Conservation (phyloP, 2,797 vertebrate genomes). For the Lacerta bilineata region DNA sequence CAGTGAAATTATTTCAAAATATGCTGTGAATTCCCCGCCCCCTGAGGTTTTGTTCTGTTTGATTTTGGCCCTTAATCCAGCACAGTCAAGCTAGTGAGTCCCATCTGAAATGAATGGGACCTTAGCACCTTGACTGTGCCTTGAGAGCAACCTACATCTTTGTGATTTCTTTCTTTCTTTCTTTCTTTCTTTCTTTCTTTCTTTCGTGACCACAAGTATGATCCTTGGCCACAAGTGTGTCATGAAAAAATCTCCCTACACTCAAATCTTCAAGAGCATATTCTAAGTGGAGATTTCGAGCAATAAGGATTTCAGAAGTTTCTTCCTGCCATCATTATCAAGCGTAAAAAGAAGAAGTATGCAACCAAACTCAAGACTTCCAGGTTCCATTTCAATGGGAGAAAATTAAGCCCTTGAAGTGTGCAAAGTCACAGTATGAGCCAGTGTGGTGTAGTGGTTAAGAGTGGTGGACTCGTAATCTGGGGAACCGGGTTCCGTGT, state of each 20-base stretch:
- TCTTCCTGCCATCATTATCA: neutral
- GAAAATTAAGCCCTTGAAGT: neutral
- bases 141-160: neutral
- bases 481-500: too few species aligned
- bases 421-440: neutral
- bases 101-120: neutral
- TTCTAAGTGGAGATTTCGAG: neutral
- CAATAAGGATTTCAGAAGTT: neutral
- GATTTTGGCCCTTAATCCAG: neutral
- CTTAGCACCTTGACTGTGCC: neutral
- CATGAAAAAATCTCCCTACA: neutral
- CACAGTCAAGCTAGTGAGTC: constrained; percentile 14
- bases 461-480: too few species aligned
- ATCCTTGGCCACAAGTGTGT: neutral
- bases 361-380: neutral
- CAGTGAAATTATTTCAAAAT: neutral
- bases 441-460: too few species aligned
- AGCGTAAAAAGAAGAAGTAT: neutral
- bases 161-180: neutral
- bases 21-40: neutral
- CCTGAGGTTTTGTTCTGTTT: constrained; percentile 38
- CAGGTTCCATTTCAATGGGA: neutral
- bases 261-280: neutral
- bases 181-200: neutral
- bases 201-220: neutral